A percentile compares a stretch with the other conserved stretches of the same genome.
These are phyloP conservation scores for Eupithecia subfuscata DNA, from an alignment of 2,888 invertebrate species.

Conservation along the genomic window DNA sequence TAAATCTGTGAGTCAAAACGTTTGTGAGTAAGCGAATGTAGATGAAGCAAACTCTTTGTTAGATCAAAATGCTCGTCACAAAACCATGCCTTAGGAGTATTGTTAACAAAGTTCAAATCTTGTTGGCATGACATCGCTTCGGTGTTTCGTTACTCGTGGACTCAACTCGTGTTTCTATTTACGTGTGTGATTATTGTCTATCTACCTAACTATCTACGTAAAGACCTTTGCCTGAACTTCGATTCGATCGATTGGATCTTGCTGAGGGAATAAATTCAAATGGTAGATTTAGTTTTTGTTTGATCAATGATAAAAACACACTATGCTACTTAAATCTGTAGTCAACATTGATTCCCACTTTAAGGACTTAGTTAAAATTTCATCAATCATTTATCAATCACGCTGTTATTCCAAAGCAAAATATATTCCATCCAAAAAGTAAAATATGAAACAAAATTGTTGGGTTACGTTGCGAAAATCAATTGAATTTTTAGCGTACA, in stretches of 20 bases:
- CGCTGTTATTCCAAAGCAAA: background rate
- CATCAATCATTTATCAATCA: too few species aligned
- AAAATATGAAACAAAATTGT: background rate
- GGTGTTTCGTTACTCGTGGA: constrained; percentile 44
- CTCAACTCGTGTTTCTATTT: constrained; percentile 44
- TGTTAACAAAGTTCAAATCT: constrained; percentile 31
- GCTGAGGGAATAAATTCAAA: constrained; percentile 60
- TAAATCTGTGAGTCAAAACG: constrained; percentile 57
- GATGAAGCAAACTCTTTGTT: constrained; percentile 65
- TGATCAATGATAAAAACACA: background rate
- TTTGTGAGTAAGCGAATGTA: constrained; percentile 50
- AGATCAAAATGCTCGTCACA: constrained; percentile 69
- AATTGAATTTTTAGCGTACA: background rate
- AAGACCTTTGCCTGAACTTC: constrained; percentile 67
- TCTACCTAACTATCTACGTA: constrained; percentile 53
- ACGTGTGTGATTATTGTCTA: constrained; percentile 54
- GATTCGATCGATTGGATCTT: constrained; percentile 64
- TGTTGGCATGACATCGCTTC: constrained; percentile 80
- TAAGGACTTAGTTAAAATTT: background rate
- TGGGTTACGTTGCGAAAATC: background rate
- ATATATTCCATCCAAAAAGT: background rate
- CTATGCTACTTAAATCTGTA: background rate
- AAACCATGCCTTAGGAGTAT: constrained; percentile 75
- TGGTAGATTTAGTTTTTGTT: constrained; percentile 24
- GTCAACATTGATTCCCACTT: background rate